Conservation (phyloP, 2,113 vertebrate species). For the Danionella cerebrum region DNA sequence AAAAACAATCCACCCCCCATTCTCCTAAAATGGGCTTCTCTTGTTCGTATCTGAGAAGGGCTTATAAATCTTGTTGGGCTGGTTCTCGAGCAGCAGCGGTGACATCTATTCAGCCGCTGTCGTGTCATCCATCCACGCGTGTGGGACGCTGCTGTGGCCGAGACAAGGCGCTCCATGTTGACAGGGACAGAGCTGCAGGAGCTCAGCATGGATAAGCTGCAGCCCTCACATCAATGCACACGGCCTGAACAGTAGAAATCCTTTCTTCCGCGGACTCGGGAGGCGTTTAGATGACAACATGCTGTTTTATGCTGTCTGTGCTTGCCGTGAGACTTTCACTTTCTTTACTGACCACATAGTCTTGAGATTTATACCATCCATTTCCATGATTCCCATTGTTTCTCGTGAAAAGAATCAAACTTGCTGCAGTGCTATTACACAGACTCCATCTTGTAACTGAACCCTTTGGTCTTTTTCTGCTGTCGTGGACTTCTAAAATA, state of each 20-base stretch:
- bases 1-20: neutral
- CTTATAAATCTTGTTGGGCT: neutral
- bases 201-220: slow-evolving; percentile 1
- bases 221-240: slow-evolving; percentile 5
- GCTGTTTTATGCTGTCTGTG: neutral
- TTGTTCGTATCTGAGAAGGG: neutral
- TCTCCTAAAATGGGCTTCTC: neutral
- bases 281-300: neutral
- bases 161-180: slow-evolving; percentile 26
- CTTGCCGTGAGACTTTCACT: too few species aligned
- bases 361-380: too few species aligned
- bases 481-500: too few species aligned
- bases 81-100: slow-evolving; percentile 7
- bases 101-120: slow-evolving; percentile 25
- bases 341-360: too few species aligned
- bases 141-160: slow-evolving; percentile 1
- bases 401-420: too few species aligned
- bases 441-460: too few species aligned
- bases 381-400: too few species aligned
- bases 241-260: neutral
- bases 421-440: too few species aligned
- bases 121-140: slow-evolving; percentile 9
- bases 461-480: too few species aligned
- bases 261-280: neutral
- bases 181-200: slow-evolving; percentile 21